Conservation (phyloP, 2,113 vertebrate genomes). For the Macquaria australasica region DNA sequence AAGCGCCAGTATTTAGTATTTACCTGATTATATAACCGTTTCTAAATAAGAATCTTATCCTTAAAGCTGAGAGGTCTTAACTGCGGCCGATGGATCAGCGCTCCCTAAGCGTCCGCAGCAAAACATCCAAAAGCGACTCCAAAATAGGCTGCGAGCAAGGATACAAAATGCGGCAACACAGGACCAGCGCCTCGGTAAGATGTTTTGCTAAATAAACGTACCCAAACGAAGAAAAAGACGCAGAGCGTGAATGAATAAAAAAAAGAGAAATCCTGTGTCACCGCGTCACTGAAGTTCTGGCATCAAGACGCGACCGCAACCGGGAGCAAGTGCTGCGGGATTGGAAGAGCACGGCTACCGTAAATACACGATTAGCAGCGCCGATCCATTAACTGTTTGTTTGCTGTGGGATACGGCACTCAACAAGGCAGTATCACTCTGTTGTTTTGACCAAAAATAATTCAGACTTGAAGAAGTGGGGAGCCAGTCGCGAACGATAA, state of each 20-base stretch:
- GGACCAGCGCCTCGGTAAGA: neutral
- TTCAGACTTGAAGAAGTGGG: neutral
- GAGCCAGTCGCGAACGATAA: neutral
- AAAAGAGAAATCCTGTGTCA: constrained; percentile 45
- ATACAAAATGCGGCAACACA: neutral
- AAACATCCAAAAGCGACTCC: constrained; percentile 17
- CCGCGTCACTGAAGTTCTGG: constrained; percentile 52
- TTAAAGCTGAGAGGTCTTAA: constrained; percentile 64
- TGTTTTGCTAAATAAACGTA: constrained; percentile 6
- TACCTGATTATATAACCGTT: constrained; percentile 56
- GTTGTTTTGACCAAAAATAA: neutral
- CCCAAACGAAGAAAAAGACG: constrained; percentile 27
- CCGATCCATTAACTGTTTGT: neutral
- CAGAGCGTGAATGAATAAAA: constrained; percentile 56
- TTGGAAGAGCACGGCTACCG: constrained; percentile 70
- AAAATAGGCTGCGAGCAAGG: neutral
- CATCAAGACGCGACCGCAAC: constrained; percentile 67
- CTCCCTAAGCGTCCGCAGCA: neutral
- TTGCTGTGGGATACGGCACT: neutral
- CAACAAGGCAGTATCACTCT: neutral
- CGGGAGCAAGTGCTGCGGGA: constrained; percentile 65
- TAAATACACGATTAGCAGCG: constrained; percentile 64
- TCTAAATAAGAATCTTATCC: constrained; percentile 69
- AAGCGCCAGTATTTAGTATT: constrained; percentile 27
- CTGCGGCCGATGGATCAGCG: constrained; percentile 44